These are phyloP conservation scores for Pyxicephalus adspersus DNA, from an alignment of 2,113 vertebrate species.

Conservation along the genomic window DNA sequence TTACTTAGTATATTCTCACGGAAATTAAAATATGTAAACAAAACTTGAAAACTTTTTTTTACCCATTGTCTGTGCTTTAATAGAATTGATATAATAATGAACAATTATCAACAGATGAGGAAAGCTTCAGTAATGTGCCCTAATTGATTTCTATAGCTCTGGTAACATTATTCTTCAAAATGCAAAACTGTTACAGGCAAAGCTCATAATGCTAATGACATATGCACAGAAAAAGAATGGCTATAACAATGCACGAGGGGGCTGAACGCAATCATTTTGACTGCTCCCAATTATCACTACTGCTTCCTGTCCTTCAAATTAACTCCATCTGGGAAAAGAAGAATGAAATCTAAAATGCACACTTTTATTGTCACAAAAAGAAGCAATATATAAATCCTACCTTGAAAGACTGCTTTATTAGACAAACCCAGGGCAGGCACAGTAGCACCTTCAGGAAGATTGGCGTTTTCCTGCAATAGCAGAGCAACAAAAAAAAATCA, in stretches of 20 bases:
- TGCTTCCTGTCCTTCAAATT: slow-evolving; percentile 21
- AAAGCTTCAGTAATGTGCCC: slow-evolving; percentile 8
- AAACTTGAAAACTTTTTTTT: background rate
- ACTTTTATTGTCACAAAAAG: slow-evolving; percentile 16
- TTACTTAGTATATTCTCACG: too few relatives aligned
- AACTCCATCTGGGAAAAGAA: background rate
- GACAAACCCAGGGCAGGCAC: slow-evolving; percentile 95
- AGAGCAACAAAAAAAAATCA: slow-evolving; percentile 31
- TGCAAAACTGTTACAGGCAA: slow-evolving; percentile 20
- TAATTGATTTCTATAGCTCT: slow-evolving; percentile 32
- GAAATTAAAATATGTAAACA: background rate
- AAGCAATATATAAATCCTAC: slow-evolving; percentile 67
- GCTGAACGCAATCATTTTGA: background rate
- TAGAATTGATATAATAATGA: slow-evolving; percentile 16
- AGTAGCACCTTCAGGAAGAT: slow-evolving; percentile 92
- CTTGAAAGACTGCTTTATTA: slow-evolving; percentile 97
- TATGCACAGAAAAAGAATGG: slow-evolving; percentile 3
- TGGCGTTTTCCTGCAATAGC: slow-evolving; percentile 69
- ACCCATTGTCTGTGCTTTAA: slow-evolving; percentile 15
- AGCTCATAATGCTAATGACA: slow-evolving; percentile 26
- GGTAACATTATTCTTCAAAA: slow-evolving; percentile 14
- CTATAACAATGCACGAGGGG: slow-evolving; percentile 15
- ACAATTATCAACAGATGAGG: slow-evolving; percentile 2
- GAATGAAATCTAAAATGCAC: slow-evolving; percentile 15
- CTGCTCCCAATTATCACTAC: background rate